Percentiles rank a stretch among this genome's conserved stretches.
Conservation (phyloP, 2,888 invertebrate species). For the Eupithecia tripunctaria region DNA sequence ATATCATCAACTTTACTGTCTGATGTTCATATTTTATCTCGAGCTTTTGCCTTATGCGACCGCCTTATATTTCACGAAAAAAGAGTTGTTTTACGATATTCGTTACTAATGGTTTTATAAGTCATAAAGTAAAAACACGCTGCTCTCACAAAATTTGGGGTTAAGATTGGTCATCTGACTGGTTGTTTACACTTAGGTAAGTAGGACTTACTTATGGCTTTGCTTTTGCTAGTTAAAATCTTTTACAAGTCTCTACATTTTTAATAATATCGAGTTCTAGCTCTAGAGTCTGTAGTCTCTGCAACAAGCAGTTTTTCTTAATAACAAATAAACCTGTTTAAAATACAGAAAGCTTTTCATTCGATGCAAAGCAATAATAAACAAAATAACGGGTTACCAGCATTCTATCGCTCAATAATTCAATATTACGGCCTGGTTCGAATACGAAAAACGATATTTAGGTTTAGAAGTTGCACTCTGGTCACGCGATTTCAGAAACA, state of each 20-base stretch:
- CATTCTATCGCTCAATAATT: slow-evolving; percentile 22
- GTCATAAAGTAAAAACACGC: no score
- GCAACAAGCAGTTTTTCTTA: background rate
- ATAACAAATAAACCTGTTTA: slow-evolving; percentile 7
- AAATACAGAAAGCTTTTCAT: slow-evolving; percentile 4
- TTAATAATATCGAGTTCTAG: background rate
- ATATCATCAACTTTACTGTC: slow-evolving; percentile 22
- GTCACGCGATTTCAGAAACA: slow-evolving; percentile 73
- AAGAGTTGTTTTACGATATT: background rate
- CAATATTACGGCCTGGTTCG: slow-evolving; percentile 36
- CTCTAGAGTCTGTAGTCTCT: background rate
- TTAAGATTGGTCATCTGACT: background rate
- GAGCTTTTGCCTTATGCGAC: background rate
- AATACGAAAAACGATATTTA: slow-evolving; percentile 43
- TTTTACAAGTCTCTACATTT: background rate
- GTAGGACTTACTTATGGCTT: no score
- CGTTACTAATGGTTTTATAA: no score
- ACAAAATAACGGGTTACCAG: slow-evolving; percentile 12
- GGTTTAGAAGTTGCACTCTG: slow-evolving; percentile 55
- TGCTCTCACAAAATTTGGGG: no score
- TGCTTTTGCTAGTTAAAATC: background rate
- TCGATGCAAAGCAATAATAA: slow-evolving; percentile 7
- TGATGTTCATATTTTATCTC: slow-evolving; percentile 10
- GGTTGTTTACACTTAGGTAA: background rate
- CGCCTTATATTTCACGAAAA: background rate